phyloP scores from a whole-genome alignment of 2,888 invertebrate genomes.

The Zelleria hepariella region DNA sequence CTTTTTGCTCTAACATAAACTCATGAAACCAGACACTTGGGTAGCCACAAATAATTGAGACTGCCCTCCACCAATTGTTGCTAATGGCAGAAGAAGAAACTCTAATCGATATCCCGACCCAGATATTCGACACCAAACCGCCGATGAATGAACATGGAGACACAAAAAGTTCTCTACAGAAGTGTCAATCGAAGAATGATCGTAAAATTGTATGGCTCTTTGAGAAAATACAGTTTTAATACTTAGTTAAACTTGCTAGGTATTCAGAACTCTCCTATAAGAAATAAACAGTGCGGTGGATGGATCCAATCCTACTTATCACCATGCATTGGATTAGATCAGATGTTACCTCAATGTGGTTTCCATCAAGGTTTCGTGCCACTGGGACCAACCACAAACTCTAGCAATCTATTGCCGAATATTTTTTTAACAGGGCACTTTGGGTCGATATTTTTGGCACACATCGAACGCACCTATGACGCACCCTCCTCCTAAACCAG shows the following conservation, averaged over 20 bases:
- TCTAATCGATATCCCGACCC: background rate
- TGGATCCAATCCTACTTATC: no score
- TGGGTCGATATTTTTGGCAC: background rate
- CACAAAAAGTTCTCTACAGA: background rate
- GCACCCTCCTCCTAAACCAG: background rate
- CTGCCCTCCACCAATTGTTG: slow-evolving; percentile 2
- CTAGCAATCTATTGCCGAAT: no score
- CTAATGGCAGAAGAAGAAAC: slow-evolving; percentile 2
- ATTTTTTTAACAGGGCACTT: background rate
- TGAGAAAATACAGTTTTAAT: no score
- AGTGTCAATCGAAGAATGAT: background rate
- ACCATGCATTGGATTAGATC: no score
- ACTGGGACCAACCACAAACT: no score
- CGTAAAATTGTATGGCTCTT: no score
- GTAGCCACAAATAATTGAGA: slow-evolving; percentile 22
- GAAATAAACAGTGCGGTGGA: no score
- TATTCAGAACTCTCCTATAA: no score
- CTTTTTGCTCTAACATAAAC: background rate
- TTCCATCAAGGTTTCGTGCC: no score
- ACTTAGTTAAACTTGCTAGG: no score
- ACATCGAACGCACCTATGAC: background rate
- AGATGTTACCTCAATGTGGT: no score
- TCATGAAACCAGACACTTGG: background rate
- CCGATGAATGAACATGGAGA: background rate
- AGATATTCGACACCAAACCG: slow-evolving; percentile 5